Conservation (phyloP, 2,113 vertebrate species). For the Centropristis striata region DNA sequence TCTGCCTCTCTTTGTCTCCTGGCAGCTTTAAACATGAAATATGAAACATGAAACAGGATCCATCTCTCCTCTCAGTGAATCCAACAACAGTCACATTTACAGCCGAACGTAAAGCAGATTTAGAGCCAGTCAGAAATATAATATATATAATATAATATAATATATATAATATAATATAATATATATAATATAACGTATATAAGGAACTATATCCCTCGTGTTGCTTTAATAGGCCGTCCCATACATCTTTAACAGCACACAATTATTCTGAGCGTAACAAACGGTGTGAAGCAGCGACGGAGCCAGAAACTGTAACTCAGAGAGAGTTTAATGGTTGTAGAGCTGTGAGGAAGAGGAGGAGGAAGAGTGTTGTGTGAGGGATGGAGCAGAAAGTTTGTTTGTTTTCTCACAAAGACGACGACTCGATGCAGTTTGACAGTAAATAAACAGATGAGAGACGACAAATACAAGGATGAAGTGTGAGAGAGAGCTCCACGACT, state of each 20-base stretch:
- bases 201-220: conserved; percentile 19
- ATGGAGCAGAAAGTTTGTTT: too few relatives aligned
- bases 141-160: too few relatives aligned
- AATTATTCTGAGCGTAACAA: neutral
- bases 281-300: neutral
- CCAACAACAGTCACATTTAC: conserved; percentile 13
- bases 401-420: too few relatives aligned
- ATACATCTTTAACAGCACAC: conserved; percentile 10
- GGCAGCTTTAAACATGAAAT: conserved; percentile 5
- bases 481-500: too few relatives aligned
- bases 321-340: conserved; percentile 5
- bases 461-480: too few relatives aligned
- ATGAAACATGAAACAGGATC: neutral
- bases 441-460: too few relatives aligned
- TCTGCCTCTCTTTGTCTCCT: neutral
- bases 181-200: too few relatives aligned
- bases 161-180: too few relatives aligned
- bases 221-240: conserved; percentile 23
- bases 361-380: neutral
- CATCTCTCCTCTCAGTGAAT: conserved; percentile 6
- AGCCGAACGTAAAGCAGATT: conserved; percentile 1
- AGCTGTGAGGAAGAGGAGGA: neutral
- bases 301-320: conserved; percentile 11
- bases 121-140: neutral
- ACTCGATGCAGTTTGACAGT: too few relatives aligned